Evolutionary conservation across 2,888 invertebrate species (phyloP), one percentile per base, ranked within the genome.

Genomic region (Ophion ventricosus): DNA sequence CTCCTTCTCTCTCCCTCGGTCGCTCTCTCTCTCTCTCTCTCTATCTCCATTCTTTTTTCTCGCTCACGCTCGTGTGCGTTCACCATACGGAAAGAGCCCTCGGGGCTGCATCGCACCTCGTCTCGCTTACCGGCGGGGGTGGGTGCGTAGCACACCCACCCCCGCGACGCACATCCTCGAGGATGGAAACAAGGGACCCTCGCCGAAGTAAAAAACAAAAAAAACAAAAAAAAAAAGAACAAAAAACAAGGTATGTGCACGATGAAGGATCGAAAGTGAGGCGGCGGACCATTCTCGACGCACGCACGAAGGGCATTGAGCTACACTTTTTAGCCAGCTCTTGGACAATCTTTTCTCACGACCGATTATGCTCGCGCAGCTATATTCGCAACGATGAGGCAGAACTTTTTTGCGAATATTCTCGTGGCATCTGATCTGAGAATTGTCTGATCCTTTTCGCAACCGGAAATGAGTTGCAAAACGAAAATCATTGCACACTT

Each of bases 121-220:
- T 82, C 75, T 77, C 77, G 67, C 78, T 56, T 23, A 40, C 23
- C 78, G 14, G 35, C 35, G 4, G 35, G 35, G 35, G 35, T 35
- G 35, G 35, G 7, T 7, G 35, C 54, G 66, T 66, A n/a, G n/a
- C n/a, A 67, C 23, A 29, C 43, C 29, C 59, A 5, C 54, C 70
- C 57, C 43, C 69, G n/a, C 77, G 49, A 66, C 64, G 40, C 66
- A 64, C 43, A 61, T 78, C 63, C 63, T 74, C 56, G 74, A 82
- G 78, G 78, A 78, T 66, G 23, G 78, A 63, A 77, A 64, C 81
- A 74, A 75, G 81, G 74, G 66, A 82, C 66, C 35, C 78, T 40
- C 78, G 59, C 59, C 66, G 70, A 61, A 43, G 64, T 69, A 49
- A 54, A 70, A 75, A 49, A 54, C 64, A 75, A 43, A 64, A 74